Base-by-base conservation (phyloP, 53 echinoderm and acorn worm genomes). In the Paracentrotus lividus region DNA sequence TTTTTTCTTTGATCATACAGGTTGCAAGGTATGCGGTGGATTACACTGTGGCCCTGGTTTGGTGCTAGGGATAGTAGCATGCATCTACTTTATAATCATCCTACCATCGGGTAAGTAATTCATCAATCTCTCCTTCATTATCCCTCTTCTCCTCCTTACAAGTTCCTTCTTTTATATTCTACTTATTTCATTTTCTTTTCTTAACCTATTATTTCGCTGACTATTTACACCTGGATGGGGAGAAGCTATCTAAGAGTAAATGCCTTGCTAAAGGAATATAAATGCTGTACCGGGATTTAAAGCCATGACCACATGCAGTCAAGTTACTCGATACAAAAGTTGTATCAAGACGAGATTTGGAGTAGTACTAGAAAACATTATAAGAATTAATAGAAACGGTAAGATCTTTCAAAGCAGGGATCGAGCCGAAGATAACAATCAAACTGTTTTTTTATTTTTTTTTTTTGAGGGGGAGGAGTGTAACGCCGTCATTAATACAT, bases 41-140 rank as follows among this genome's bases (percentile, higher is more conserved):
- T 49, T 95, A 24, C 88, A 93, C 58, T 98, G 98, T 53, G 97
- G 96, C 34, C 98, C 97, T 38, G 98, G 98, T 32, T 94, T 98
- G 66, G 93, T 96, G 51, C 32, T 97, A 15, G 98, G 98, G 49
- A 95, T 98, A 16, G 90, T 98, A 23, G 95, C 97, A 38, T 98
- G 98, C 34, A 87, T 98, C 93, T 98, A 98, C 92, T 96, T 98
- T 94, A 97, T 98, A 54, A 92, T 98, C 86, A 93, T 98, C 57
- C 38, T 95, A 24, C 95, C 95, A 36, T 95, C 84, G 24, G 95
- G 95, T 95, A 66, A 93, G 95, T 84, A 54, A 43, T 16, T 6
- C 40, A 36, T 31, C 0, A 52, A 1, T 15, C 57, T 14, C 3
- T 53, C 53, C 33, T 26, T n/a, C 53, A 31, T 52, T 26, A 8